These are phyloP conservation scores for Laupala kohalensis DNA, from an alignment of 1,140 invertebrate species.

Conservation along the genomic window DNA sequence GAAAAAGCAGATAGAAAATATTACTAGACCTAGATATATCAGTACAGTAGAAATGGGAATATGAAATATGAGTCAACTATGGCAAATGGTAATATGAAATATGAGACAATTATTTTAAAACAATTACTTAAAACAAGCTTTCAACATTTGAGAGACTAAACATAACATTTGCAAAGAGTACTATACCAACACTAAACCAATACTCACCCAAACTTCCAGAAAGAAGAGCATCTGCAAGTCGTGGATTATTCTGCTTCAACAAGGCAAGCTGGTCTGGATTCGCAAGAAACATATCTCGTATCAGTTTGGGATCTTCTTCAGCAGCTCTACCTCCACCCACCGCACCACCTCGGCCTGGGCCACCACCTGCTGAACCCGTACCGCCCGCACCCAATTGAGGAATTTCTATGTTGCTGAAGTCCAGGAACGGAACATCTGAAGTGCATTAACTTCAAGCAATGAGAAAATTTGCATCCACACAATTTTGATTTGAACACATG, in stretches of 20 bases:
- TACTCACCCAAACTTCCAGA: slow-evolving; percentile 62
- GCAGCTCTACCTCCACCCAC: slow-evolving; percentile 17
- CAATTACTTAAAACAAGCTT: too few relatives aligned
- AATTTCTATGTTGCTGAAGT: slow-evolving; percentile 76
- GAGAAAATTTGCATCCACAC: too few relatives aligned
- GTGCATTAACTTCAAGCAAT: neutral
- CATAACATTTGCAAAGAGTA: too few relatives aligned
- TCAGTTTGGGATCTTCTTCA: slow-evolving; percentile 76
- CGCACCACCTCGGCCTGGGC: neutral
- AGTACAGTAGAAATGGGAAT: too few relatives aligned
- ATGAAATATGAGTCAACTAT: too few relatives aligned
- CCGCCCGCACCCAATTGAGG: slow-evolving; percentile 32
- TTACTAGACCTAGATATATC: too few relatives aligned
- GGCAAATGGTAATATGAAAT: too few relatives aligned
- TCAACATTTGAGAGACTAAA: too few relatives aligned
- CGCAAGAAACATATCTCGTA: slow-evolving; percentile 78
- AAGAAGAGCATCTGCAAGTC: slow-evolving; percentile 77
- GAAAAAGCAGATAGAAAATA: too few relatives aligned
- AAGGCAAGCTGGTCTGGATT: slow-evolving; percentile 84
- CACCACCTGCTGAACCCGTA: neutral
- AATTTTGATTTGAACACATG: too few relatives aligned
- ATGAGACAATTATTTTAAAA: too few relatives aligned
- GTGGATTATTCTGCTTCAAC: slow-evolving; percentile 86
- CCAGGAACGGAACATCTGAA: slow-evolving; percentile 44
- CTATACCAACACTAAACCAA: too few relatives aligned